Conservation (phyloP, 2,113 vertebrate species). For the Pristiophorus japonicus region DNA sequence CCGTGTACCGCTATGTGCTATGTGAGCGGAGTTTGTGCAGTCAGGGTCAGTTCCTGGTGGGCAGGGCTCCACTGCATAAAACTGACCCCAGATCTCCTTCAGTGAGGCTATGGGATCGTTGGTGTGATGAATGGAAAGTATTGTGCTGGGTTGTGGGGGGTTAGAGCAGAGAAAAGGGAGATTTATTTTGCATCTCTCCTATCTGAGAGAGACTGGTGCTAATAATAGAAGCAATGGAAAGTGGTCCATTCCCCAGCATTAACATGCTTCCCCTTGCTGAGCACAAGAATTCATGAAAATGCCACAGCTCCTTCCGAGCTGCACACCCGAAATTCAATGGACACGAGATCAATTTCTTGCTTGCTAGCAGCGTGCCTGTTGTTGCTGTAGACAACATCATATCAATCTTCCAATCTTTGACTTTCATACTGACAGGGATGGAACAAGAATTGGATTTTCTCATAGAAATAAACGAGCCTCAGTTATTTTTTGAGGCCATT, state of each 20-base stretch:
- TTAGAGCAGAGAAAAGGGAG: no score
- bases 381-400: conserved; percentile 22
- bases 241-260: not conserved
- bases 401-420: conserved; percentile 25
- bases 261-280: not conserved
- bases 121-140: not conserved
- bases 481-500: not conserved
- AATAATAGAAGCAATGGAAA: not conserved
- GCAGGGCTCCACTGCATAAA: not conserved
- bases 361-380: not conserved
- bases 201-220: not conserved
- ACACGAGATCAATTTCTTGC: not conserved
- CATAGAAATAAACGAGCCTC: not conserved
- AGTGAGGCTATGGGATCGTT: not conserved
- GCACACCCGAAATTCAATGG: not conserved
- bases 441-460: not conserved
- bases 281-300: not conserved
- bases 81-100: not conserved
- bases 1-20: no score
- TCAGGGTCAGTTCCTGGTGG: not conserved
- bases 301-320: not conserved
- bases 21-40: not conserved
- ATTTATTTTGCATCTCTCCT: not conserved
- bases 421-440: not conserved
- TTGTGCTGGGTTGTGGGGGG: not conserved